A percentile compares a stretch with the other conserved stretches of the same genome.
phyloP scores from a whole-genome alignment of 2,797 vertebrate genomes.

The Sebastes taczanowskii region DNA sequence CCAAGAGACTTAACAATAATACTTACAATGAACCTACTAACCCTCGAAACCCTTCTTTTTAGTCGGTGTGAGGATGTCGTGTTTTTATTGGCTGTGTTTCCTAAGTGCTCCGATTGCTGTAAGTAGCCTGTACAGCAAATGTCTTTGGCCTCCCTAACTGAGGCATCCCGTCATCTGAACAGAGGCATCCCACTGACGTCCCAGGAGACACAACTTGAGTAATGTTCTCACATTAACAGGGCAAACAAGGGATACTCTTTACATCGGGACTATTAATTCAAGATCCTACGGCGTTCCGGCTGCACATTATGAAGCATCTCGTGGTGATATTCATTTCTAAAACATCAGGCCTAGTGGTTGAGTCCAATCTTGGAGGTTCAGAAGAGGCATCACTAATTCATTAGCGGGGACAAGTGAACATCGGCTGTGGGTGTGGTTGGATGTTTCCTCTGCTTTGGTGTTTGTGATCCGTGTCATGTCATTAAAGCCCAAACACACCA shows the following conservation, averaged over 20 bases:
- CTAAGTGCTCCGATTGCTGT: constrained; percentile 61
- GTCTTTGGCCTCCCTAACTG: constrained; percentile 48
- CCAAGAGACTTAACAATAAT: constrained; percentile 74
- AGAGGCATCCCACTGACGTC: constrained; percentile 56
- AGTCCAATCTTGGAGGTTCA: background rate
- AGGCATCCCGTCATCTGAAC: constrained; percentile 50
- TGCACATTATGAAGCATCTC: constrained; percentile 17
- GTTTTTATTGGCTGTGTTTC: constrained; percentile 76
- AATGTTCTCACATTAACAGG: constrained; percentile 71
- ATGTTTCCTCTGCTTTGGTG: constrained; percentile 65
- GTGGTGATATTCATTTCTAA: background rate
- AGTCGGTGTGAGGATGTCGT: constrained; percentile 68
- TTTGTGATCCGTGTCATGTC: constrained; percentile 76
- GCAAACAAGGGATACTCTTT: constrained; percentile 55
- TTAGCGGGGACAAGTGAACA: constrained; percentile 36
- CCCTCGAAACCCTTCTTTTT: constrained; percentile 75
- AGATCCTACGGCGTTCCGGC: constrained; percentile 3
- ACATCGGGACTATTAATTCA: constrained; percentile 40
- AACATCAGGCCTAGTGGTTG: background rate
- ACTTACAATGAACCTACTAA: constrained; percentile 77
- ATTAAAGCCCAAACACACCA: constrained; percentile 70
- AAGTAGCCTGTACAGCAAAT: constrained; percentile 63
- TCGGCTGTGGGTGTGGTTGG: constrained; percentile 43
- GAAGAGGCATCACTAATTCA: constrained; percentile 13
- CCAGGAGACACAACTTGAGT: constrained; percentile 63